phyloP scores from a whole-genome alignment of 2,113 vertebrate genomes.

The human (Homo sapiens) region DNA sequence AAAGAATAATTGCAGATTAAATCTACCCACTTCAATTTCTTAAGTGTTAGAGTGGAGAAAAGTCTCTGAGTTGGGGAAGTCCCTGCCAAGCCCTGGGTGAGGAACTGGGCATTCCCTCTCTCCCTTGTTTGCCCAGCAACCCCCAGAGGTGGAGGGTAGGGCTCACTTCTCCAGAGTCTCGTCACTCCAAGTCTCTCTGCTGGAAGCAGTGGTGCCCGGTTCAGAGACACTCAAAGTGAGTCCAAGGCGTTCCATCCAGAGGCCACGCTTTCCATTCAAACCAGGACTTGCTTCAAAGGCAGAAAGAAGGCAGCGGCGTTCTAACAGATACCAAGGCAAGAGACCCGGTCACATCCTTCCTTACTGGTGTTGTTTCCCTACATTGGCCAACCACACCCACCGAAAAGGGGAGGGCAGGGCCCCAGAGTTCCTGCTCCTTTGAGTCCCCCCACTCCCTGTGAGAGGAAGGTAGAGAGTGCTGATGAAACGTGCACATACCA shows the following conservation, averaged over 20 bases:
- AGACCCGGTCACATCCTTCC: neutral
- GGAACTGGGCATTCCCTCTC: too few relatives aligned
- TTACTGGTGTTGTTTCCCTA: neutral
- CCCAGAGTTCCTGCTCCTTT: neutral
- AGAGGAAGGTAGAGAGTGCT: neutral
- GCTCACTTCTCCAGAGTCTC: neutral
- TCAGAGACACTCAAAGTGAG: neutral
- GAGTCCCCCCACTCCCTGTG: neutral
- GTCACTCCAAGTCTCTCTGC: neutral
- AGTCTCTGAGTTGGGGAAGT: neutral
- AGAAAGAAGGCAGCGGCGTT: neutral
- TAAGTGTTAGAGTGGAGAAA: too few relatives aligned
- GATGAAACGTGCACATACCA: too few relatives aligned
- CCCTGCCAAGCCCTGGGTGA: neutral
- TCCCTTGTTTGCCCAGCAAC: too few relatives aligned
- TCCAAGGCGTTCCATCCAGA: neutral
- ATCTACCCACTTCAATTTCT: accelerated
- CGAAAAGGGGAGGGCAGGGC: too few relatives aligned
- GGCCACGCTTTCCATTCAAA: neutral
- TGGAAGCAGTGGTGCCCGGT: neutral
- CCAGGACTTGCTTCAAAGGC: neutral
- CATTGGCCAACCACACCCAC: neutral
- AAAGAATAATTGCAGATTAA: neutral
- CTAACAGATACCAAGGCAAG: neutral
- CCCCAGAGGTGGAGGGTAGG: neutral